These are phyloP conservation scores for Drosophila rubida DNA, from an alignment of 2,888 invertebrate species.

Conservation along the genomic window DNA sequence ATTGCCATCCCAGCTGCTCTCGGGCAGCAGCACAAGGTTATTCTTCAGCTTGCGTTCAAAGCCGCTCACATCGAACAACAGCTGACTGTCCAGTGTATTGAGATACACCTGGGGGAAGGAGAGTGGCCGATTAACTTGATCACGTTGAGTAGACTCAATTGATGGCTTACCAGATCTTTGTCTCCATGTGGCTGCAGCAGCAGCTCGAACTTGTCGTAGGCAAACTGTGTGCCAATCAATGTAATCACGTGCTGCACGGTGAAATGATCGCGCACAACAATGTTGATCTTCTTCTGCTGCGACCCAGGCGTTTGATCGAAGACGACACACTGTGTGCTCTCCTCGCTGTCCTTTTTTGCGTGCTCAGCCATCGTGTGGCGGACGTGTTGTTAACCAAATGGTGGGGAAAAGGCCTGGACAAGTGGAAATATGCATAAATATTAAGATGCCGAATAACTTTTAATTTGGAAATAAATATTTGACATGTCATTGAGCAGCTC, in stretches of 20 bases:
- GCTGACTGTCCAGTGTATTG: conserved; percentile 71
- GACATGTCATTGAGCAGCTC: conserved; percentile 35
- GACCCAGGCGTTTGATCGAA: conserved; percentile 83
- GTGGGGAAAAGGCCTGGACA: conserved; percentile 36
- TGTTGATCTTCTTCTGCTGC: conserved; percentile 82
- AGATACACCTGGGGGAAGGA: conserved; percentile 74
- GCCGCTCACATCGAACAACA: conserved; percentile 79
- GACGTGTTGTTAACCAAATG: conserved; percentile 21
- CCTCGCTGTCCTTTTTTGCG: conserved; percentile 61
- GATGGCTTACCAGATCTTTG: conserved; percentile 73
- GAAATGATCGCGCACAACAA: conserved; percentile 82
- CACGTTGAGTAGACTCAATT: not conserved
- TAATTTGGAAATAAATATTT: conserved; percentile 36
- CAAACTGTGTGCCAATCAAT: conserved; percentile 82
- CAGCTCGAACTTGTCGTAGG: conserved; percentile 82
- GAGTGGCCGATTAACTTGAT: not conserved
- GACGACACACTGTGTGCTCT: conserved; percentile 81
- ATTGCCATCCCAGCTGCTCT: conserved; percentile 81
- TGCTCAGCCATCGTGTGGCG: conserved; percentile 46
- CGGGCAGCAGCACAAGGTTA: conserved; percentile 78
- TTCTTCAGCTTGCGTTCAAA: conserved; percentile 81
- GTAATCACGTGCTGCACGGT: conserved; percentile 82
- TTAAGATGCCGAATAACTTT: not conserved
- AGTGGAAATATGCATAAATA: not conserved
- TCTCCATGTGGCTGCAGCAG: conserved; percentile 80